Evolutionary conservation across 2,888 invertebrate genomes (phyloP).

Genomic region (Phengaris alcon): DNA sequence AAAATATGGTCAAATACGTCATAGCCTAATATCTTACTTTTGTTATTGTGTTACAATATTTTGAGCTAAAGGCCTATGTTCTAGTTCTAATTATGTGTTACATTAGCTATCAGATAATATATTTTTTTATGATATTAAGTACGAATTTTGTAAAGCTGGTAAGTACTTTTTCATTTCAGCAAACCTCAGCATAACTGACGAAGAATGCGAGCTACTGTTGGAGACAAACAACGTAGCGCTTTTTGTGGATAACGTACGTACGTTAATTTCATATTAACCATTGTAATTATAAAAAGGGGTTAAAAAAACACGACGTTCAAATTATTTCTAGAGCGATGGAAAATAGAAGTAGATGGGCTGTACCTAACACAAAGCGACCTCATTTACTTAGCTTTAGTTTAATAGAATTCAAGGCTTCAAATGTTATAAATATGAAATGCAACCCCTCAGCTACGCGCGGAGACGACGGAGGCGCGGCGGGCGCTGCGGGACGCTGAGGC

Average conservation of each 20-base stretch:
- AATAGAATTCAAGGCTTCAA: not conserved
- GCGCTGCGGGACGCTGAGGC: constrained; percentile 89
- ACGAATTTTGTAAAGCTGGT: not conserved
- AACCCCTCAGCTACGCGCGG: constrained; percentile 83
- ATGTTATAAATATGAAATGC: not conserved
- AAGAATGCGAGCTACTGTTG: constrained; percentile 68
- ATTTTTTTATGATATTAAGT: no score
- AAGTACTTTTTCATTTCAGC: constrained; percentile 49
- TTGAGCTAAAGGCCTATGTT: not conserved
- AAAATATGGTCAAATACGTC: not conserved
- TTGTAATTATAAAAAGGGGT: not conserved
- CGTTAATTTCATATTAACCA: not conserved
- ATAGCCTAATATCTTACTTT: not conserved
- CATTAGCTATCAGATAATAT: no score
- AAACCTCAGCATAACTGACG: constrained; percentile 64
- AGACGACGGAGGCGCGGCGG: constrained; percentile 86
- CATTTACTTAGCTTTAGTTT: not conserved
- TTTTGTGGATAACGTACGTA: constrained; percentile 72
- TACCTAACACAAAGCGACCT: no score
- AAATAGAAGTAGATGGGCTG: no score
- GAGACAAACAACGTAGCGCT: constrained; percentile 65
- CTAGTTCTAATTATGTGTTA: not conserved
- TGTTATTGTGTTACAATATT: not conserved
- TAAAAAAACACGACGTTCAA: not conserved
- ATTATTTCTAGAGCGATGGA: not conserved